Conservation (phyloP, 2,113 vertebrate genomes). For the Alethe diademata region DNA sequence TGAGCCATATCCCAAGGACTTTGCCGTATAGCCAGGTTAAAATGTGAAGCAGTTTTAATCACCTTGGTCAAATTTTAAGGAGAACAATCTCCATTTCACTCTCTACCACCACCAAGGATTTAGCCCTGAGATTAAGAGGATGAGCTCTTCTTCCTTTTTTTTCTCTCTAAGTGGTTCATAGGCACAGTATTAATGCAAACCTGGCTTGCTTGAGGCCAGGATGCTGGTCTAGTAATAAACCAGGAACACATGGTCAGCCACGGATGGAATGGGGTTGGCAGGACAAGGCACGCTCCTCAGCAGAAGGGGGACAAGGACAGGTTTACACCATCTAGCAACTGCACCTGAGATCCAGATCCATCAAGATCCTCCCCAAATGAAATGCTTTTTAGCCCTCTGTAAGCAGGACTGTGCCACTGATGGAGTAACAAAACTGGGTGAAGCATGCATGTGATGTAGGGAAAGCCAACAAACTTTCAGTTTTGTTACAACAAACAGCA, state of each 20-base stretch:
- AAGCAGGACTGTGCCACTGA: neutral
- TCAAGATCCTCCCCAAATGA: neutral
- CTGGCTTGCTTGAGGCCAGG: neutral
- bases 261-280: neutral
- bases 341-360: neutral
- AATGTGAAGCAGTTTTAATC: neutral
- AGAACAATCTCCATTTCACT: neutral
- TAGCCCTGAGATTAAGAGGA: neutral
- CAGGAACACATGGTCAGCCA: neutral
- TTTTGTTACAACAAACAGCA: neutral
- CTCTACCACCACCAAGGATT: neutral
- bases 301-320: neutral
- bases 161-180: neutral
- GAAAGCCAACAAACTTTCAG: neutral
- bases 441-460: accelerated
- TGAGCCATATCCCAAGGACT: neutral
- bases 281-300: accelerated
- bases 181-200: neutral
- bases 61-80: neutral
- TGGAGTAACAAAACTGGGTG: neutral
- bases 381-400: neutral
- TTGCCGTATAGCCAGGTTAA: neutral
- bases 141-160: neutral
- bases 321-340: neutral
- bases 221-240: accelerated